Base-by-base conservation (phyloP, 2,888 invertebrate species). In the Drosophila anomalata region DNA sequence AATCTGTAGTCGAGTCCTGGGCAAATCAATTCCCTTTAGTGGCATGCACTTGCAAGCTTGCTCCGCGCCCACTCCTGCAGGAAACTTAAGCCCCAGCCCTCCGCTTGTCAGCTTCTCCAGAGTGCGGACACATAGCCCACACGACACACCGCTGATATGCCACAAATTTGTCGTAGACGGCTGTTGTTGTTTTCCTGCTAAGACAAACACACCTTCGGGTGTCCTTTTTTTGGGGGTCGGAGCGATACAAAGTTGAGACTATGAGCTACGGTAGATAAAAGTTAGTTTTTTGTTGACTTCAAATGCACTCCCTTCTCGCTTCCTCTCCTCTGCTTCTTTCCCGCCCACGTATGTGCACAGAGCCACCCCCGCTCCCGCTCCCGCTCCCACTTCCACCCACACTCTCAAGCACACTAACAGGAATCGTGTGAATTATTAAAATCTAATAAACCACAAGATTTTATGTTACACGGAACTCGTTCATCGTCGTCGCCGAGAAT, bases 401-500 rank as follows among this genome's bases (percentile, higher is more conserved):
- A 48, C 17, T 48, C 31, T 44, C 48, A 63, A 24, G 41, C 68
- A 54, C 29, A 59, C 54, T 36, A 36, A 36, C 36, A 36, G 67
- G 75, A 85, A 78, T 81, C 89, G 88, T 90, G 90, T 90, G 89
- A 90, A 90, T 90, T 90, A 90, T 90, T 90, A 90, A 90, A 90
- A 90, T 90, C 90, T 90, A 90, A 90, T 90, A 90, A 90, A 90
- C 90, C 90, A 90, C 90, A 90, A 88, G 86, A 90, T 90, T 90
- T 90, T 89, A 87, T 89, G 84, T 83, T 67, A 80, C 80, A 87
- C 84, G 75, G 76, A 88, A 83, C 87, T 84, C 86, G 76, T 86
- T 82, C 81, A 70, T 77, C 72, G 67, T 61, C 73, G 59, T 72
- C 52, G 52, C 52, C 53, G 14, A 54, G 42, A 20, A 66, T 65